Base-by-base conservation (phyloP, 2,113 vertebrate species). In the Cyprinodon tularosa region DNA sequence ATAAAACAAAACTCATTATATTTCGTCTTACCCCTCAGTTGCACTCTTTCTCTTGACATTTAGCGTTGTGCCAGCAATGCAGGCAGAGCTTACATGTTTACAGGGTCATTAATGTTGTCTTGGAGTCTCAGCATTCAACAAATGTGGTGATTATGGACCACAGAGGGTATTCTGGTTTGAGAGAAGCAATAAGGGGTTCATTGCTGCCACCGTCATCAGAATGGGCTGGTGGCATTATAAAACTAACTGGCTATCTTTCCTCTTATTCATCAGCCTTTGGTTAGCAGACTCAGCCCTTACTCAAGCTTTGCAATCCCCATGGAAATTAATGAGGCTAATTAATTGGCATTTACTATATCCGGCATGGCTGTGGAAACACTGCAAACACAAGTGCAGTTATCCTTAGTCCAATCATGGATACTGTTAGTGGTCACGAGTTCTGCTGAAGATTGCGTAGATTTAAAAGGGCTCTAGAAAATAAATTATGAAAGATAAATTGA, bases 21-120 rank as follows among this genome's bases (percentile, higher is more conserved):
- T 13, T 76, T 72, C 47, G 47, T 39, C 38, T n/a, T 12, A 69
- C 66, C 68, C 64, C 39, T 61, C 12, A 17, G 37, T 42, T 17
- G 71, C 68, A 42, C 42, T 62, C 37, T 64, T 62, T 61, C 61
- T 74, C 74, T 62, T 76, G 86, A 89, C 80, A 90, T 91, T 90
- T 84, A 81, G 76, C 69, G 53, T 74, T 38, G 76, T 84, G 82
- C 83, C 61, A 76, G 80, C 83, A 61, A 61, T 20, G 81, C 85
- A 79, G 48, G 1, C 67, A 17, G 44, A 0, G 36, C 68, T 65
- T 0, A 50, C 81, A 83, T 89, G 87, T 92, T 90, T 91, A 90
- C 83, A 83, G 87, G 80, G 59, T 87, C 67, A 68, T 89, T 89
- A 90, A 89, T 69, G 10, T 73, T 82, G 86, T 83, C 78, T 77